Evolutionary conservation across 2,113 vertebrate species (phyloP), one percentile per base, ranked within the genome.

Genomic region (Pachycephala philippinensis): DNA sequence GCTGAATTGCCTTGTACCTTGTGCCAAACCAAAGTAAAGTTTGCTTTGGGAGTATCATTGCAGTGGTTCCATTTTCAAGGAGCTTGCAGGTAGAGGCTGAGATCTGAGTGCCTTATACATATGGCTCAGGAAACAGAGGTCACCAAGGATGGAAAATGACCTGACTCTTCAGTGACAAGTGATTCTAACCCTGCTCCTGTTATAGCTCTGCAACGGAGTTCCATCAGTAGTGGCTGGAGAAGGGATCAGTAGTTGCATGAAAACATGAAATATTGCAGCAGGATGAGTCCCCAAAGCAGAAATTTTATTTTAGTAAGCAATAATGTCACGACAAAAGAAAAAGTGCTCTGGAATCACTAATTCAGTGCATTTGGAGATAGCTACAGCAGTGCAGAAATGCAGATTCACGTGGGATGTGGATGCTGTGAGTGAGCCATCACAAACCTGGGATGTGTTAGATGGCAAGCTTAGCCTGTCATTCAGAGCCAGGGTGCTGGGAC

Each of bases 11-110:
- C 95, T 97, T 96, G 54, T 90, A 80, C 59, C 66, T 93, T 6
- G 15, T 97, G 97, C 97, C 97, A 98, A 97, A 97, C 96, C 97
- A 95, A 97, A 97, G 94, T 71, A 90, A 95, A 95, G 96, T 96
- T 97, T 97, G 84, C 96, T 97, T 96, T 97, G 97, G 92, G 96
- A 97, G 93, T 97, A 97, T 96, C 93, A 60, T 90, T 97, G 86
- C 93, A 92, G 60, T 80, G 94, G 97, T 95, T 98, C 96, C 90
- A 52, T 96, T 97, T 98, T 97, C 96, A 97, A 96, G 94, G 85
- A 96, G 94, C 85, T 93, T 91, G 88, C 89, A 97, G 96, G 95
- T 96, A 96, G 72, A 89, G 44, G 44, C 35, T n/a, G 86, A 30
- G 86, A 72, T 50, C 26, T 82, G 53, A 83, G 79, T 75, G 68